Base-by-base conservation (phyloP, 2,888 invertebrate genomes). In the Pherbina coryleti region DNA sequence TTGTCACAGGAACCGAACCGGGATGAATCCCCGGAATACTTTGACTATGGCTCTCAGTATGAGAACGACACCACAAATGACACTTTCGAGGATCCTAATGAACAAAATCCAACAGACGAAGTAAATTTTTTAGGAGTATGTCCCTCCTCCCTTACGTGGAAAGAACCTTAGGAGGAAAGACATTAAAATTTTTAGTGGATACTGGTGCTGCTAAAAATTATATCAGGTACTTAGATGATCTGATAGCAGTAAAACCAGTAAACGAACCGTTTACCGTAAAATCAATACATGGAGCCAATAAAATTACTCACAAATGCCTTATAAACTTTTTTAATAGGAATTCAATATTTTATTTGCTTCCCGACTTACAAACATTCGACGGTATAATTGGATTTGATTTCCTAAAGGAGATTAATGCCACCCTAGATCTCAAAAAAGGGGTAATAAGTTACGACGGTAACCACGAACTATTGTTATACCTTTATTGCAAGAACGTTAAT, bases 231-330 rank as follows among this genome's bases (percentile, higher is more conserved):
- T 19, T 22, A 57, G 19, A 19, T 5, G n/a, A 22, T 19, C 25
- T 19, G 11, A 19, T 4, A 19, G 11, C 19, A 19, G 4, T 57
- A 19, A 22, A 57, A 3, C n/a, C 19, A 19, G 4, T 57, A 19
- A 22, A 22, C 25, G 14, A 57, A n/a, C n/a, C 25, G 3, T 17
- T 76, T 76, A 3, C 17, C 31, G 69, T 69, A n/a, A 69, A 76
- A 60, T 60, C 69, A 28, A 76, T 57, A 5, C 11, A n/a, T 7
- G 57, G 57, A 22, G 5, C 11, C 11, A 57, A 22, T 19, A 19
- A 19, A 3, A 25, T 57, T 11, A 57, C 7, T 19, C n/a, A 57
- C 3, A 57, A 57, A 19, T 57, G 57, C 8, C 2, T 25, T 25
- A 19, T 0, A 14, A 11, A 3, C 3, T 5, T 57, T 57, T n/a